These are phyloP conservation scores for Parazoanthus darwini DNA, from an alignment of 92 coral and sea anemone species.

Conservation along the genomic window DNA sequence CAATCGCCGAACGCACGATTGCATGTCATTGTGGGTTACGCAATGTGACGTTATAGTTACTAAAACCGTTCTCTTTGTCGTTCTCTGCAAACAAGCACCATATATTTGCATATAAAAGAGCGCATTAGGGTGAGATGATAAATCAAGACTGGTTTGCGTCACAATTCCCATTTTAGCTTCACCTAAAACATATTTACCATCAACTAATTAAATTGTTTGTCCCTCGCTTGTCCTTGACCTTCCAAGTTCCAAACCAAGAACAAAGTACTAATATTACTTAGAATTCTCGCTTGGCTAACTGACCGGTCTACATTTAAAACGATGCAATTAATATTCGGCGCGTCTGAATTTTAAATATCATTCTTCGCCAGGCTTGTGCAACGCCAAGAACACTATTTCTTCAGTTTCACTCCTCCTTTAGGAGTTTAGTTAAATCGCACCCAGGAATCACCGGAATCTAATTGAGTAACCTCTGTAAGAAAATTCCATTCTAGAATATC, in stretches of 20 bases:
- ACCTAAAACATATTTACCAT: neutral
- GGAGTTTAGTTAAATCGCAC: neutral
- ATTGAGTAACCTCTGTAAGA: neutral
- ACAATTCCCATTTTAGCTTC: neutral
- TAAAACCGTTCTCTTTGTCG: neutral
- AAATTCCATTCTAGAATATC: neutral
- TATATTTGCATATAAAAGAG: neutral
- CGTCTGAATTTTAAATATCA: too few relatives aligned
- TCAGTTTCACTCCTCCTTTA: neutral
- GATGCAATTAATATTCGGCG: neutral
- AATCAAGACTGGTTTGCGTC: constrained; percentile 3
- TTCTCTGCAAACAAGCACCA: neutral
- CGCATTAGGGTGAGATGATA: neutral
- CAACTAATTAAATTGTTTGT: neutral
- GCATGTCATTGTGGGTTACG: constrained; percentile 1
- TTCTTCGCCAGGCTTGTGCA: too few relatives aligned
- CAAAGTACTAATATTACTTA: too few relatives aligned
- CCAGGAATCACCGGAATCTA: neutral
- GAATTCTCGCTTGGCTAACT: neutral
- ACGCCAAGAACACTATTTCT: neutral
- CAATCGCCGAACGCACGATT: neutral
- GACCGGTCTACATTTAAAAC: neutral
- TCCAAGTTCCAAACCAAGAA: neutral
- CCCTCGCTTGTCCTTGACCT: neutral
- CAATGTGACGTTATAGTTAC: constrained; percentile 26